These are phyloP conservation scores for Melanerpes aurifrons DNA, from an alignment of 2,113 vertebrate species.

Conservation along the genomic window DNA sequence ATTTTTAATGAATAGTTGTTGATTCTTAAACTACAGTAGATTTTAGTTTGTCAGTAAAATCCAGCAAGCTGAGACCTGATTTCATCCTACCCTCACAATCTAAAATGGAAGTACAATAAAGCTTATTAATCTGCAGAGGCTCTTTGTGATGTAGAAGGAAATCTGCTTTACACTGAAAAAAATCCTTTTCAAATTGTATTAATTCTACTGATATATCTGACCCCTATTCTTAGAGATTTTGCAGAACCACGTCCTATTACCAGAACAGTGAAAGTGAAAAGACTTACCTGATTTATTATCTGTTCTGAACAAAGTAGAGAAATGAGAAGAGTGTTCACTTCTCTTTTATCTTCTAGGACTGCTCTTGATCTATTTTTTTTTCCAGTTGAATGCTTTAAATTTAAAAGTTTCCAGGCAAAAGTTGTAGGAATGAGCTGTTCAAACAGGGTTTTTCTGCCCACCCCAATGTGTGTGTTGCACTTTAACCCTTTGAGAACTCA, in stretches of 20 bases:
- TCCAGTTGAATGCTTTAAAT: neutral
- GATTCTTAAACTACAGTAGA: neutral
- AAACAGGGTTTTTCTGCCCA: neutral
- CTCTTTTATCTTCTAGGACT: neutral
- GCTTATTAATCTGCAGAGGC: neutral
- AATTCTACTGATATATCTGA: neutral
- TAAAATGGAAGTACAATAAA: neutral
- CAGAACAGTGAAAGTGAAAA: neutral
- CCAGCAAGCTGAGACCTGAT: neutral
- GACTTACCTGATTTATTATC: neutral
- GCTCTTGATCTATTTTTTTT: neutral
- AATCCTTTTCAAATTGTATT: neutral
- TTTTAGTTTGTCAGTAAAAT: neutral
- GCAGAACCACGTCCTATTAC: neutral
- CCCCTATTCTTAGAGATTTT: neutral
- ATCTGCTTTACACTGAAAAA: neutral
- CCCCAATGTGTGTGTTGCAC: fast-evolving
- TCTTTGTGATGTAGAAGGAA: neutral
- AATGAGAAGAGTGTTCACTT: neutral
- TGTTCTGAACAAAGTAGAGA: neutral
- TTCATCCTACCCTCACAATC: neutral
- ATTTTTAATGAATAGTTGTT: neutral
- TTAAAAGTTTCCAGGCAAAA: neutral
- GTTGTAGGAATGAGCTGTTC: neutral
- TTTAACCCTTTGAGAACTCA: neutral